Base-by-base conservation (phyloP, 2,113 vertebrate genomes). In the Callipepla californica region DNA sequence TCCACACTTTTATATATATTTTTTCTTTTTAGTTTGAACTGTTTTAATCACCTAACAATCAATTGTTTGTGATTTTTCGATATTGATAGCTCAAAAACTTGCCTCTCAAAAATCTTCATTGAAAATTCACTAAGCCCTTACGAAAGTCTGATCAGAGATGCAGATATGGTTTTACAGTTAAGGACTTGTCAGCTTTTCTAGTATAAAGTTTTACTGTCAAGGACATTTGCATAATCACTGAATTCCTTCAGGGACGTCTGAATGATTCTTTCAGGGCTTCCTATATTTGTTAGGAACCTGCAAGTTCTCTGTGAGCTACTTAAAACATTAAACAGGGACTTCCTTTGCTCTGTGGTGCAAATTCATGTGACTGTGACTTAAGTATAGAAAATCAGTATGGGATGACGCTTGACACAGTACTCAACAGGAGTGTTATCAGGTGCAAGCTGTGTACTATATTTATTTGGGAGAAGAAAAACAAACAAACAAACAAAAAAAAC, bases 131-230 rank as follows among this genome's bases (percentile, higher is more conserved):
- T 75, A 72, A 86, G 30, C 20, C 38, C 36, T 75, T 45, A 47
- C 44, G 59, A 67, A 75, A 86, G 47, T 72, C 45, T 73, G 28
- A 65, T 72, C 23, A 84, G 45, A 79, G 48, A 19, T 25, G 26
- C 51, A 62, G 72, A 75, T 75, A 79, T 73, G 40, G 68, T 75
- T 91, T 91, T 51, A 53, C 26, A 89, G 48, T 68, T 53, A 80
- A 88, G 17, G 22, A 55, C 15, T 22, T 51, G 53, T 62, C 69
- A 78, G 4, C 18, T 84, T 89, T 86, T 81, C 45, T 67, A 57
- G 78, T 78, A 72, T 12, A 10, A 83, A 88, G 16, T 76, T 96
- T 84, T 82, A 34, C 67, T 87, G 76, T 79, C 53, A 72, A 81
- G 53, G 30, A 51, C 51, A 81, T 62, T 72, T 68, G 75, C 23